These are phyloP conservation scores for Sminthopsis crassicaudata DNA, from an alignment of 2,113 vertebrate species.

Conservation along the genomic window DNA sequence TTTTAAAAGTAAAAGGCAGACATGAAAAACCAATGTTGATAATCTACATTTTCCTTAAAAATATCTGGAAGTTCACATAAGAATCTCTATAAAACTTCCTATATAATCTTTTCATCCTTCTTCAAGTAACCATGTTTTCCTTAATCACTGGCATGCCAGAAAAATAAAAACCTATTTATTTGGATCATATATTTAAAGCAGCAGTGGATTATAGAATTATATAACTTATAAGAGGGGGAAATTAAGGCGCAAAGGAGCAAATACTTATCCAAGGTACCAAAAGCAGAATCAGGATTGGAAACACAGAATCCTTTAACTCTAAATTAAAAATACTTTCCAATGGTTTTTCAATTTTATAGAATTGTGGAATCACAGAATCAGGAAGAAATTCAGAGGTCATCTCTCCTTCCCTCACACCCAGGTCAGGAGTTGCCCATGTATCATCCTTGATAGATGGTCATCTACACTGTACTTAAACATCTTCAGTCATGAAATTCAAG, in stretches of 20 bases:
- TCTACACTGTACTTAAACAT: not conserved
- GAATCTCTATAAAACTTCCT: not conserved
- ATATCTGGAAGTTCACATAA: not conserved
- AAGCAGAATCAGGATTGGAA: not conserved
- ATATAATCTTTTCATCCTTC: not conserved
- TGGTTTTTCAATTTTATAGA: not conserved
- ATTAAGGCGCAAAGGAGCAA: not conserved
- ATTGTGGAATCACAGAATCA: not conserved
- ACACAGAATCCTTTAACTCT: not conserved
- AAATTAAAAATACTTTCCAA: not conserved
- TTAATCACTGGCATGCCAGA: not conserved
- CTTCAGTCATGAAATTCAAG: not conserved
- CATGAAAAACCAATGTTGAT: not conserved
- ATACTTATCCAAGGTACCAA: not conserved
- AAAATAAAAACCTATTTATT: not conserved
- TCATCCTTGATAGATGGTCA: too few species aligned
- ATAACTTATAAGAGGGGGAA: not conserved
- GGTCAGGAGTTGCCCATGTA: not conserved
- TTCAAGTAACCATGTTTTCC: not conserved
- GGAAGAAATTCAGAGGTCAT: not conserved
- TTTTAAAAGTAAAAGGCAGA: not conserved
- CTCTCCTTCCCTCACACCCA: not conserved
- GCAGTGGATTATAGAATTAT: not conserved
- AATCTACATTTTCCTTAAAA: not conserved
- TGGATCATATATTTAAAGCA: not conserved